Evolutionary conservation across 2,888 invertebrate species (phyloP).

Genomic region (Hoplodrina ambigua): DNA sequence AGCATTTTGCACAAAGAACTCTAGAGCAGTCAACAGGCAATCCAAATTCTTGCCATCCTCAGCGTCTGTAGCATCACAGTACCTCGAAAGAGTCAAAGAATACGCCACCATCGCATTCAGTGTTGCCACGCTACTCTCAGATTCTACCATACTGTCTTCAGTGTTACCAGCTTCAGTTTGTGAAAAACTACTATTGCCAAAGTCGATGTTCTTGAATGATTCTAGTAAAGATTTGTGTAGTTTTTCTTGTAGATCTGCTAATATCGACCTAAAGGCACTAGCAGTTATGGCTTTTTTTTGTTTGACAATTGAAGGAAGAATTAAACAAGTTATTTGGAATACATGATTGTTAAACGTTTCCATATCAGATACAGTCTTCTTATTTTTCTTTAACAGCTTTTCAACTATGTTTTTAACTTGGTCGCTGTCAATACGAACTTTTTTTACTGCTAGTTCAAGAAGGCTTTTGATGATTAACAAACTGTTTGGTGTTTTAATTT

Average conservation of each 20-base stretch:
- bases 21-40: slow-evolving; percentile 80
- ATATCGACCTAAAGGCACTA: slow-evolving; percentile 80
- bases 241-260: slow-evolving; percentile 85
- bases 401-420: slow-evolving; percentile 82
- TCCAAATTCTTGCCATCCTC: slow-evolving; percentile 81
- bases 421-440: slow-evolving; percentile 80
- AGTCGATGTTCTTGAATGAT: slow-evolving; percentile 81
- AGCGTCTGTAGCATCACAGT: slow-evolving; percentile 80
- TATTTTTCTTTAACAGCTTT: slow-evolving; percentile 75
- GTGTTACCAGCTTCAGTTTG: slow-evolving; percentile 67
- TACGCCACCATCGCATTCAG: slow-evolving; percentile 85
- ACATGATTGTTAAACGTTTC: slow-evolving; percentile 80
- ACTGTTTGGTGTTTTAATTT: slow-evolving; percentile 78
- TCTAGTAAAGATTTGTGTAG: slow-evolving; percentile 79
- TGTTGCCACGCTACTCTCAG: slow-evolving; percentile 76
- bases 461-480: slow-evolving; percentile 77
- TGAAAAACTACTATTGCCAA: slow-evolving; percentile 68
- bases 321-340: slow-evolving; percentile 84
- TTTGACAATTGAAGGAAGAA: slow-evolving; percentile 83
- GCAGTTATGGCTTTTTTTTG: slow-evolving; percentile 82
- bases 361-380: slow-evolving; percentile 69
- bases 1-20: slow-evolving; percentile 81
- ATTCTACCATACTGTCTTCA: slow-evolving; percentile 76
- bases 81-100: slow-evolving; percentile 81
- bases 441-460: slow-evolving; percentile 83